phyloP scores from a whole-genome alignment of 1,140 invertebrate species.

The silkworm (Bombyx mori) region ASM3026992v2 NC_085119.1:2528501-2529000 shows the following conservation, averaged over 20 bases:
- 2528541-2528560: constrained; percentile 19
- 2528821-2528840: constrained; percentile 23
- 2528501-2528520: constrained; percentile 7
- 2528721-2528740: constrained; percentile 22
- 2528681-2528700: constrained; percentile 12
- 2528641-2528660: constrained; percentile 16
- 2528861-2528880: constrained; percentile 15
- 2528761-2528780: constrained; percentile 15
- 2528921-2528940: constrained; percentile 20
- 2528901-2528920: constrained; percentile 9
- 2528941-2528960: constrained; percentile 16
- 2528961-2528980: constrained; percentile 20
- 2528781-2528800: constrained; percentile 19
- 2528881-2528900: constrained; percentile 6
- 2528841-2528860: constrained; percentile 19
- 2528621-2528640: constrained; percentile 8
- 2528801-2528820: constrained; percentile 21
- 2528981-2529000: constrained; percentile 28
- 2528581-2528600: constrained; percentile 25
- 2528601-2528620: constrained; percentile 18
- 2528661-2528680: constrained; percentile 16
- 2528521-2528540: constrained; percentile 25
- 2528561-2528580: constrained; percentile 22
- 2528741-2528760: constrained; percentile 19
- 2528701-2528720: constrained; percentile 17